A percentile compares a stretch with the other conserved stretches of the same genome.
phyloP scores from a whole-genome alignment of 2,797 vertebrate species.

The Muscicapa striata region DNA sequence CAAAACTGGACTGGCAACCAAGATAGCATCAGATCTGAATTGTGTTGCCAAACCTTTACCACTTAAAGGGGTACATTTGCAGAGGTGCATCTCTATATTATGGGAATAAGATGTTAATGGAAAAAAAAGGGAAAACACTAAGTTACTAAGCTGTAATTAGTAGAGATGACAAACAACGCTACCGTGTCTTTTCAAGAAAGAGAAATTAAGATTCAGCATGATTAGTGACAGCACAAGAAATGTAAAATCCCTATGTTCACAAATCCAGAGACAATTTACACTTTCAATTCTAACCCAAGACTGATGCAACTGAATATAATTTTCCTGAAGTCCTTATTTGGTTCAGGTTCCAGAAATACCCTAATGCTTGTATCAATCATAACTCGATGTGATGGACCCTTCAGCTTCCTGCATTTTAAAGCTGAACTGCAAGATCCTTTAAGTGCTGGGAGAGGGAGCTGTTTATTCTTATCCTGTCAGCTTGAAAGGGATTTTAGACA shows the following conservation, averaged over 20 bases:
- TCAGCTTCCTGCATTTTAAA: not conserved
- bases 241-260: not conserved
- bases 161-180: not conserved
- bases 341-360: not conserved
- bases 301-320: not conserved
- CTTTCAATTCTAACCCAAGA: not conserved
- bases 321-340: not conserved
- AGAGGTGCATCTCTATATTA: not conserved
- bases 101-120: not conserved
- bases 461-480: conserved; percentile 11
- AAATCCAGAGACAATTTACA: not conserved
- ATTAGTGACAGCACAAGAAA: not conserved
- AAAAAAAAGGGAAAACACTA: not conserved
- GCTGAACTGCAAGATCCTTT: not conserved
- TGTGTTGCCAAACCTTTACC: not conserved
- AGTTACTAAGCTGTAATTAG: not conserved
- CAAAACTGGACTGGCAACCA: not conserved
- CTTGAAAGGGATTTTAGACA: conserved; percentile 25
- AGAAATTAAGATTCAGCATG: not conserved
- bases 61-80: not conserved
- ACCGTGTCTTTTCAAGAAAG: not conserved
- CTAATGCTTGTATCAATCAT: not conserved
- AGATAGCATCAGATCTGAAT: not conserved
- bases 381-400: not conserved
- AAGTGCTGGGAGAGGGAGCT: not conserved